Base-by-base conservation (phyloP, 2,888 invertebrate species). In the Drosophila paucipuncta region DNA sequence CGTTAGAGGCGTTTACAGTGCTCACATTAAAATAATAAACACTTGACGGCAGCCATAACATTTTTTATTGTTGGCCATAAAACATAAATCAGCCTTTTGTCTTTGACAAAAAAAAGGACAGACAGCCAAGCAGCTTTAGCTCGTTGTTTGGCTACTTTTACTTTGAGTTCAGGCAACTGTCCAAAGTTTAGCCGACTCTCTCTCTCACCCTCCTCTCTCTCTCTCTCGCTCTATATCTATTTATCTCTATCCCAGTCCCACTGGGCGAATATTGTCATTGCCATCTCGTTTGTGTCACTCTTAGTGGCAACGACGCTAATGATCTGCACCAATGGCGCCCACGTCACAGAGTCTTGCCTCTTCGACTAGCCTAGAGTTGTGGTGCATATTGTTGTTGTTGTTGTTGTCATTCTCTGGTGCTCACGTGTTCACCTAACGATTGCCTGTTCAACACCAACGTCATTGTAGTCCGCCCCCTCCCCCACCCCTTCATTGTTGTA, bases 291-390 rank as follows among this genome's bases (percentile, higher is more conserved):
- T 70, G 79, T 76, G 72, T 77, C 73, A 73, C 74, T 74, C 54
- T 59, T 39, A 18, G 57, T 47, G 69, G 62, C 76, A 49, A 72
- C 85, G 59, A 64, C 77, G 85, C 89, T 90, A 89, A 90, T 85
- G 90, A 85, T 90, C 85, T 71, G 73, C 74, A 63, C 76, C 89
- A 80, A 47, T 75, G 86, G 86, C 89, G 89, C 89, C 85, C 90
- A 85, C 86, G 83, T 82, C 68, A 47, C 58, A 50, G 50, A 25
- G 47, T 59, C 58, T 52, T 61, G 60, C 71, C 61, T 43, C 57
- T 49, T 18, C 30, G 13, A 43, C 52, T 73, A 60, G 47, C 74
- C 63, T 50, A 28, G 41, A 43, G 65, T 47, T 41, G 53, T 65
- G 49, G 41, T 41, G 10, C 16, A 18, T 54, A 49, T 52, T 31